Percentiles rank a stretch among this genome's conserved stretches.
phyloP scores from a whole-genome alignment of 2,888 invertebrate species.

The Boloria selene region DNA sequence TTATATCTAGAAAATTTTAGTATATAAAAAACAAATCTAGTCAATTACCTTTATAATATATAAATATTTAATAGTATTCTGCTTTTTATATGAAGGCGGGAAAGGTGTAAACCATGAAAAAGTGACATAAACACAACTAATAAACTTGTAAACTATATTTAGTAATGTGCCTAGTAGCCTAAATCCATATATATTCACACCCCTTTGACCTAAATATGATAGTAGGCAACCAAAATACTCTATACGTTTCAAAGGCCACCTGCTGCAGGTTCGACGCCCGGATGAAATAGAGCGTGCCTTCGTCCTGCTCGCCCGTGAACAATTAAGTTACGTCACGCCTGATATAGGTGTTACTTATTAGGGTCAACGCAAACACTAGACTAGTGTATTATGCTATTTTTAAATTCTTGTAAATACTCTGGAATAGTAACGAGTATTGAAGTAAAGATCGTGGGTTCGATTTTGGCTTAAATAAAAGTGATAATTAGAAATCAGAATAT shows the following conservation, averaged over 20 bases:
- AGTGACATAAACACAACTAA: background rate
- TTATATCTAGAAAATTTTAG: too few relatives aligned
- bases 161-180: background rate
- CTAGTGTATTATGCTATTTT: background rate
- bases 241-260: constrained; percentile 55
- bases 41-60: too few relatives aligned
- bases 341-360: constrained; percentile 38
- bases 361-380: constrained; percentile 21
- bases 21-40: too few relatives aligned
- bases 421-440: too few relatives aligned
- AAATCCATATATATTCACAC: background rate
- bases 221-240: constrained; percentile 29
- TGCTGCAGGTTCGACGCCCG: constrained; percentile 54
- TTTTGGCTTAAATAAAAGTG: too few relatives aligned
- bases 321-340: constrained; percentile 47
- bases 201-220: constrained; percentile 34
- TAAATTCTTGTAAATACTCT: background rate
- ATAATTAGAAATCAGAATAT: too few relatives aligned
- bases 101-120: background rate
- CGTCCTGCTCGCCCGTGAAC: constrained; percentile 44
- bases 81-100: too few relatives aligned
- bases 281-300: constrained; percentile 60
- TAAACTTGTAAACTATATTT: background rate
- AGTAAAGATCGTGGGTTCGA: too few relatives aligned
- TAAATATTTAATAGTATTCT: too few relatives aligned